Conservation (phyloP, 2,888 invertebrate species). For the Stegana nigrithorax region DNA sequence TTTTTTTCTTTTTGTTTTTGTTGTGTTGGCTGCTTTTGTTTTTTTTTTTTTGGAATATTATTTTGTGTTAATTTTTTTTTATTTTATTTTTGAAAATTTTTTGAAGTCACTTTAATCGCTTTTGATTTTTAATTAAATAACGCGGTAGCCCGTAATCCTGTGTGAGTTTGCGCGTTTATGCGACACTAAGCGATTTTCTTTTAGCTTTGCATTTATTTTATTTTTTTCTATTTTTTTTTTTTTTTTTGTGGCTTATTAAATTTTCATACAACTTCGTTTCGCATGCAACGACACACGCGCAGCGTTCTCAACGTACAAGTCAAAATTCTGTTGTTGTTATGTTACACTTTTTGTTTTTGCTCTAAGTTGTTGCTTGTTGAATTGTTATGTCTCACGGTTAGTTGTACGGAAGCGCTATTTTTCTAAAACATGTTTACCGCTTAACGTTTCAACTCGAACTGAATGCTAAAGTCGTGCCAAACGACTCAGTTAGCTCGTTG, state of each 20-base stretch:
- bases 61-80: too few species aligned
- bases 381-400: slow-evolving; percentile 13
- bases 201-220: neutral
- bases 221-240: neutral
- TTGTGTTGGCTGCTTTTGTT: neutral
- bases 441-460: slow-evolving; percentile 68
- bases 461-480: slow-evolving; percentile 64
- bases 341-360: neutral
- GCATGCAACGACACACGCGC: too few species aligned
- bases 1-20: too few species aligned
- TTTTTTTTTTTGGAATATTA: slow-evolving; percentile 8
- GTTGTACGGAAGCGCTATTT: slow-evolving; percentile 54
- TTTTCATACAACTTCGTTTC: too few species aligned
- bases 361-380: slow-evolving; percentile 28
- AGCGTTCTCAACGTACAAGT: neutral
- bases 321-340: neutral
- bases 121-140: too few species aligned
- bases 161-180: too few species aligned
- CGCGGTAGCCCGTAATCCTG: too few species aligned
- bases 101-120: too few species aligned
- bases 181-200: too few species aligned
- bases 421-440: slow-evolving; percentile 67
- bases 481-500: slow-evolving; percentile 67
- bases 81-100: neutral
- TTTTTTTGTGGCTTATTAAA: slow-evolving; percentile 4